Evolutionary conservation across 2,888 invertebrate species (phyloP).

Genomic region (Sarcophaga rosellei): DNA sequence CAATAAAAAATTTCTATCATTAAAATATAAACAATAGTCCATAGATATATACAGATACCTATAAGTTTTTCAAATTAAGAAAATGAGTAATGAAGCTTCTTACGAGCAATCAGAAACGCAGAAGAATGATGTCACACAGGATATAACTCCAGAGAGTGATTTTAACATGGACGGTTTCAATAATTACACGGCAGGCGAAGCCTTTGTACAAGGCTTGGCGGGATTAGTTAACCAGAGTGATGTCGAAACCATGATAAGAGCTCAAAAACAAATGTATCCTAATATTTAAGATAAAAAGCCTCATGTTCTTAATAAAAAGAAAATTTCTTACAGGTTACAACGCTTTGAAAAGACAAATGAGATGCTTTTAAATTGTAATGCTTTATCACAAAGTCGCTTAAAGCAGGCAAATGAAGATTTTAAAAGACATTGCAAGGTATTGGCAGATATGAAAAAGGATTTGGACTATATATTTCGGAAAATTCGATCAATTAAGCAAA

Average conservation of each 20-base stretch:
- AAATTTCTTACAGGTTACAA: constrained; percentile 86
- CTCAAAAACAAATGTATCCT: constrained; percentile 94
- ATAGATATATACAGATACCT: background rate
- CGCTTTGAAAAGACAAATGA: constrained; percentile 99
- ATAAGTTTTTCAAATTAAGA: background rate
- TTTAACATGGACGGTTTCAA: constrained; percentile 70
- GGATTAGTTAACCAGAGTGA: constrained; percentile 95
- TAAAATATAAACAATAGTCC: background rate
- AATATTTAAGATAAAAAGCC: background rate
- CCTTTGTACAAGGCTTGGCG: constrained; percentile 95
- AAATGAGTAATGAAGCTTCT: constrained; percentile 49
- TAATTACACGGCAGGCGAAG: constrained; percentile 89
- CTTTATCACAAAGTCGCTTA: constrained; percentile 93
- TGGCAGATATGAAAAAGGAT: constrained; percentile 96
- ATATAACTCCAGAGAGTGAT: constrained; percentile 69
- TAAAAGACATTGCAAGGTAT: constrained; percentile 92
- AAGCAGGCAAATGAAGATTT: constrained; percentile 94
- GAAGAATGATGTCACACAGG: constrained; percentile 54
- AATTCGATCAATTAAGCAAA: constrained; percentile 91
- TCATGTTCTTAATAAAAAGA: background rate
- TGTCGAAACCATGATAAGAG: constrained; percentile 93
- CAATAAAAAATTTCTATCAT: constrained; percentile 15
- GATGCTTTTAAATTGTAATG: constrained; percentile 98
- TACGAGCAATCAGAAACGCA: constrained; percentile 31
- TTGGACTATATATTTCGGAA: constrained; percentile 96